Base-by-base conservation (phyloP, 2,888 invertebrate species). In the Pseudoips prasinana region DNA sequence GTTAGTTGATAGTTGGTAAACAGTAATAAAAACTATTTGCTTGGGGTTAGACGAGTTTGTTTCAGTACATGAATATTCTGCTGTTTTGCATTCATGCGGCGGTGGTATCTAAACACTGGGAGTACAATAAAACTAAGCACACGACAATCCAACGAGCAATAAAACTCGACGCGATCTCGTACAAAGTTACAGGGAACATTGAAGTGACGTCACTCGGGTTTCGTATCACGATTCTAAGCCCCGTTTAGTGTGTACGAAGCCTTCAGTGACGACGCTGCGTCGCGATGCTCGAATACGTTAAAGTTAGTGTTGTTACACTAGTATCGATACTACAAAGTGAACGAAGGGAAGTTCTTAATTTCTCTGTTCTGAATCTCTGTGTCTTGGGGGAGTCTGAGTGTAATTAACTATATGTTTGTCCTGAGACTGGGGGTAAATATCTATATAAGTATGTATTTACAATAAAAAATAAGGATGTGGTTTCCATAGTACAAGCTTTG, bases 71-170 rank as follows among this genome's bases (percentile, higher is more conserved):
- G 80, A 82, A 85, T 81, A 82, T 84, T 80, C 75, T 20, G 49
- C 30, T 75, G 64, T 76, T 83, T 78, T 68, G 70, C 60, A 80
- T 79, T 78, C 80, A 55, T 61, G 39, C 54, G 64, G 35, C 65
- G 55, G 61, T 66, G 46, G 62, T 66, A 56, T 74, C 76, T 80
- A 76, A 81, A 75, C 81, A 73, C 66, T 53, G 66, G 52, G 71
- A 73, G 77, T 74, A 74, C 73, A 76, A 78, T 85, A 84, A 86
- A 87, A 85, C 82, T 86, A 85, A 86, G 84, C 74, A 73, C 77
- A 75, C 71, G 72, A 78, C 78, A 77, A 84, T 81, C 75, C 75
- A 53, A 67, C 67, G 68, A 64, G 73, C 73, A 74, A 82, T 87
- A 87, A 86, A 87, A 82, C 40, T 48, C 48, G 58, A 57, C 40